A percentile compares a stretch with the other conserved stretches of the same genome.
Conservation (phyloP, 2,888 invertebrate species). For the Idaea dimidiata region DNA sequence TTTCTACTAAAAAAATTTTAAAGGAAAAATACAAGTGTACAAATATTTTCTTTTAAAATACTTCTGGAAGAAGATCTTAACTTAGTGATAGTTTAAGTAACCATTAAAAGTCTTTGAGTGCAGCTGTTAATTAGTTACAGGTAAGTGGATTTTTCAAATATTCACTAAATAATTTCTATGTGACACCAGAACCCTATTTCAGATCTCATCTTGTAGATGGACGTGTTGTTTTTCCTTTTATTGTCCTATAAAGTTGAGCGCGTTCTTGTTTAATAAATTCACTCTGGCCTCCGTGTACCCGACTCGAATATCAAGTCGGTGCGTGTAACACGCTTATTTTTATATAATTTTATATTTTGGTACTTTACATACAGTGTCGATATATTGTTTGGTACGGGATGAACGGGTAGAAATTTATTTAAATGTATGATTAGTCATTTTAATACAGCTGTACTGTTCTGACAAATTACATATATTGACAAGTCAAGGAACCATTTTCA, state of each 20-base stretch:
- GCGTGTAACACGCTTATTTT: background rate
- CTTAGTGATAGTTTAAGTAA: too few relatives aligned
- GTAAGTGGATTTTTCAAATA: conserved; percentile 33
- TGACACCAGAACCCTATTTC: conserved; percentile 49
- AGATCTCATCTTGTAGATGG: conserved; percentile 69
- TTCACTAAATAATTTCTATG: conserved; percentile 22
- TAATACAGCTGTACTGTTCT: too few relatives aligned
- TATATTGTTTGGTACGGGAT: background rate
- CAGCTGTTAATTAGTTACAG: conserved; percentile 25
- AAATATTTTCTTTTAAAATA: too few relatives aligned
- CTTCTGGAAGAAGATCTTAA: too few relatives aligned
- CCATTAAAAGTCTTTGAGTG: too few relatives aligned
- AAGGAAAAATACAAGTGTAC: too few relatives aligned
- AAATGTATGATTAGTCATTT: background rate
- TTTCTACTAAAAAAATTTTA: too few relatives aligned
- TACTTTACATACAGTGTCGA: background rate
- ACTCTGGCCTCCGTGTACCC: conserved; percentile 35
- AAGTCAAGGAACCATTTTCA: too few relatives aligned
- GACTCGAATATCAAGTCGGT: conserved; percentile 50
- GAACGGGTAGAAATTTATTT: background rate
- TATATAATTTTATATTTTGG: conserved; percentile 6
- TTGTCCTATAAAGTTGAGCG: conserved; percentile 64
- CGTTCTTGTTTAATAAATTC: conserved; percentile 60
- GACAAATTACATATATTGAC: too few relatives aligned
- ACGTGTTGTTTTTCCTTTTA: conserved; percentile 71